A percentile compares a stretch with the other conserved stretches of the same genome.
phyloP scores from a whole-genome alignment of 2,797 vertebrate genomes.

The Microhierax caerulescens region DNA sequence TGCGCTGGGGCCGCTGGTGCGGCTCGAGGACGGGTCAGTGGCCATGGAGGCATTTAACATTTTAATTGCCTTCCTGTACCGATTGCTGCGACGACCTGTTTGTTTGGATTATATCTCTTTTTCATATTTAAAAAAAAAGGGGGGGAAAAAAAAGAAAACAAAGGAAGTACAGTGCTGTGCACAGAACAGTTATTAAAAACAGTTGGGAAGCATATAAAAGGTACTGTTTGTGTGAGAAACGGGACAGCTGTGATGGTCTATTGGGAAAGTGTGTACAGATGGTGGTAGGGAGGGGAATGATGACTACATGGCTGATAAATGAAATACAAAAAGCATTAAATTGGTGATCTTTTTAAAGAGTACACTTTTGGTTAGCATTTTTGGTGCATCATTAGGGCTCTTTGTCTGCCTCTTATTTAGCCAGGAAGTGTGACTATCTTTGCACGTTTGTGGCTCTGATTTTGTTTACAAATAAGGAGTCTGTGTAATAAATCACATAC shows the following conservation, averaged over 20 bases:
- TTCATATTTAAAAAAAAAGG: not conserved
- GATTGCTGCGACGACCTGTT: conserved; percentile 40
- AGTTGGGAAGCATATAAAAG: conserved; percentile 79
- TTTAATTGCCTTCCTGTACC: conserved; percentile 26
- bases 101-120: conserved; percentile 61
- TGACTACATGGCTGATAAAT: conserved; percentile 81
- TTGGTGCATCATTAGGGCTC: conserved; percentile 55
- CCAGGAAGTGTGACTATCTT: conserved; percentile 52
- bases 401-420: conserved; percentile 52
- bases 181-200: conserved; percentile 69
- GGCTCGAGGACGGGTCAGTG: not conserved
- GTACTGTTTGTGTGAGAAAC: conserved; percentile 80
- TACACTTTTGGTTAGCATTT: conserved; percentile 51
- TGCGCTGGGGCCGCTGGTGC: not conserved
- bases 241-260: conserved; percentile 86
- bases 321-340: conserved; percentile 78
- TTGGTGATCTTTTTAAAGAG: conserved; percentile 65
- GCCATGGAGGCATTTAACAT: not conserved
- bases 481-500: conserved; percentile 63
- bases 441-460: conserved; percentile 44
- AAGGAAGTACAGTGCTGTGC: conserved; percentile 73
- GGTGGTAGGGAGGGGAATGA: conserved; percentile 77
- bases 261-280: conserved; percentile 85
- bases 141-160: conserved; percentile 16
- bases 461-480: conserved; percentile 68